A percentile compares a stretch with the other conserved stretches of the same genome.
Conservation (phyloP, 2,113 vertebrate species). For the Xyrauchen texanus region DNA sequence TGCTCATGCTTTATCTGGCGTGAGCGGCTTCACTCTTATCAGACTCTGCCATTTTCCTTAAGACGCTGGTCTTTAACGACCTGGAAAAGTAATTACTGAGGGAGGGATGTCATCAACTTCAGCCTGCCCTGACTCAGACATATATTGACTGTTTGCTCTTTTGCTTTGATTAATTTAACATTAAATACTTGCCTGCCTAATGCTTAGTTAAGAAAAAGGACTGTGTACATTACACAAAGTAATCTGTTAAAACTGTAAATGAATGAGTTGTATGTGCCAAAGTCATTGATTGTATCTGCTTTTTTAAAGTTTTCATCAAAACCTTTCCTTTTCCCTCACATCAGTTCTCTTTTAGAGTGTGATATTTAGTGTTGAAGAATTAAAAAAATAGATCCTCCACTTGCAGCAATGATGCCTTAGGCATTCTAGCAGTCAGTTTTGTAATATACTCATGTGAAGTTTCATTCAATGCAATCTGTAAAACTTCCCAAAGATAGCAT, state of each 20-base stretch:
- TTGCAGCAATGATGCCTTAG: no score
- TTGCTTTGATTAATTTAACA: conserved; percentile 40
- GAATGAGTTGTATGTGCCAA: not conserved
- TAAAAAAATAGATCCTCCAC: no score
- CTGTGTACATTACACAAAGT: conserved; percentile 4
- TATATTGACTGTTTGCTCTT: conserved; percentile 35
- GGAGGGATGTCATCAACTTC: conserved; percentile 31
- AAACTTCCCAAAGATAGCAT: no score
- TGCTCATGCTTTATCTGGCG: conserved; percentile 24
- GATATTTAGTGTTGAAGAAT: no score
- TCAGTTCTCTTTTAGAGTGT: not conserved
- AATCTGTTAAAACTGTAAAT: conserved; percentile 31
- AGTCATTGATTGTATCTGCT: not conserved
- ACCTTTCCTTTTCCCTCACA: not conserved
- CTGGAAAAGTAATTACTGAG: conserved; percentile 51
- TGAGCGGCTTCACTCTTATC: conserved; percentile 30
- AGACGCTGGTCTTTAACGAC: conserved; percentile 46
- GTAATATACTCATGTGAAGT: no score
- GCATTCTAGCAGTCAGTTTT: no score
- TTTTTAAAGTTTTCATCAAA: not conserved
- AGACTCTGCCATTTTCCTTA: conserved; percentile 20
- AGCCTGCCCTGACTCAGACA: conserved; percentile 24
- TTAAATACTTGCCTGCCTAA: conserved; percentile 20
- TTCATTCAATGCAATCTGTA: no score
- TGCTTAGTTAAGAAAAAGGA: conserved; percentile 17